Evolutionary conservation across 2,888 invertebrate genomes (phyloP).

Genomic region (Meteorus cinctellus): DNA sequence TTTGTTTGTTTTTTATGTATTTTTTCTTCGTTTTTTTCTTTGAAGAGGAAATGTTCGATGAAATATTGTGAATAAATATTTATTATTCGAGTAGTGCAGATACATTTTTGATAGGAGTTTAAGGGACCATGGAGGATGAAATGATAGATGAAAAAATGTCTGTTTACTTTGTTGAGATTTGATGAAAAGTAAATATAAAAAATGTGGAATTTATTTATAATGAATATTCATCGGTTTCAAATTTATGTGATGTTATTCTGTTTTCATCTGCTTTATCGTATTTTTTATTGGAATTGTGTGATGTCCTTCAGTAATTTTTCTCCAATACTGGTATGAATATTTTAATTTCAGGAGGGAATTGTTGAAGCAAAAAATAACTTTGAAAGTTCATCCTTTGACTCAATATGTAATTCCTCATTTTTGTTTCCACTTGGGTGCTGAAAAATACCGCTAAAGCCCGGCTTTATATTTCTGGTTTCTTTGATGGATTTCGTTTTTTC

Average conservation of each 20-base stretch:
- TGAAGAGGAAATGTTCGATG: not conserved
- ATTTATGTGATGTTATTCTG: not conserved
- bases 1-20: not conserved
- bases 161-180: too few species aligned
- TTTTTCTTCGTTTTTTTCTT: not conserved
- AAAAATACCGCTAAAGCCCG: too few species aligned
- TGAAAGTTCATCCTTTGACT: too few species aligned
- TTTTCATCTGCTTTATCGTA: not conserved
- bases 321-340: too few species aligned
- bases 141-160: too few species aligned
- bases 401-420: not conserved
- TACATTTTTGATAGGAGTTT: not conserved
- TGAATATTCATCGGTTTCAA: not conserved
- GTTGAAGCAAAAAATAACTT: too few species aligned
- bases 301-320: too few species aligned
- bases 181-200: not conserved
- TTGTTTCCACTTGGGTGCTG: too few species aligned
- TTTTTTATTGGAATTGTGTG: not conserved
- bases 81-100: not conserved
- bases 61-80: constrained; percentile 32
- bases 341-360: too few species aligned
- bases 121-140: not conserved
- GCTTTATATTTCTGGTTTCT: too few species aligned
- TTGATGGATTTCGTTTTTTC: too few species aligned
- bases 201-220: not conserved